Conservation (phyloP, 2,888 invertebrate genomes). For the Eulithis prunata region DNA sequence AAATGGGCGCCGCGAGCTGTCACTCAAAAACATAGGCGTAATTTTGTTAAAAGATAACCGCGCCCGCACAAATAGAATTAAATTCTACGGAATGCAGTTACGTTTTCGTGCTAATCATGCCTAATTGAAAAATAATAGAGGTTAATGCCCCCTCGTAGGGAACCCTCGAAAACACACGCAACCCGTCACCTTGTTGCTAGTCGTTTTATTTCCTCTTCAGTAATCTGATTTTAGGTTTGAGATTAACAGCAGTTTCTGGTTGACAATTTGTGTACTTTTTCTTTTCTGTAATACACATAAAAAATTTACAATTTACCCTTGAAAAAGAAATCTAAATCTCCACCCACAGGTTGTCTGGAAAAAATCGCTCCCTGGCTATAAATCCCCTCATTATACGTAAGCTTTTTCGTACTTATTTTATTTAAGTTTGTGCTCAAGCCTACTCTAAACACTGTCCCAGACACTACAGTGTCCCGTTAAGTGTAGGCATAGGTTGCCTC, state of each 20-base stretch:
- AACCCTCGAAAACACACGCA: conserved; percentile 63
- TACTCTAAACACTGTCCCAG: too few species aligned
- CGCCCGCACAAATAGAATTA: conserved; percentile 49
- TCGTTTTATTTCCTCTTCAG: conserved; percentile 28
- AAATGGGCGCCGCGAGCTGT: conserved; percentile 47
- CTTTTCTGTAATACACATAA: too few species aligned
- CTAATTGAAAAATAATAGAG: conserved; percentile 71
- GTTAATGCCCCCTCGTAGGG: conserved; percentile 55
- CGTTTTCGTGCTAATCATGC: conserved; percentile 53
- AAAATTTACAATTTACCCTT: too few species aligned
- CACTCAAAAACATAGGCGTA: conserved; percentile 44
- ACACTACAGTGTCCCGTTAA: too few species aligned
- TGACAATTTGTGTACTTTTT: too few species aligned
- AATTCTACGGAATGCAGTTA: conserved; percentile 53
- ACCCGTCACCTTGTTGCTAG: conserved; percentile 58
- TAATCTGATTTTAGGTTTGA: conserved; percentile 16
- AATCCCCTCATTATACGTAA: too few species aligned
- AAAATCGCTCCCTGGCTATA: too few species aligned
- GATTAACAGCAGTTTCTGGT: conserved; percentile 10
- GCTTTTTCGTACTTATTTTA: too few species aligned
- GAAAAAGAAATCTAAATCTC: too few species aligned
- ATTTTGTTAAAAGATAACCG: conserved; percentile 51
- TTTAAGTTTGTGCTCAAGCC: too few species aligned
- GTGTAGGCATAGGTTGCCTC: too few species aligned
- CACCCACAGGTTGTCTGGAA: too few species aligned